Conservation (phyloP, 2,113 vertebrate genomes). For the Struthio camelus region DNA sequence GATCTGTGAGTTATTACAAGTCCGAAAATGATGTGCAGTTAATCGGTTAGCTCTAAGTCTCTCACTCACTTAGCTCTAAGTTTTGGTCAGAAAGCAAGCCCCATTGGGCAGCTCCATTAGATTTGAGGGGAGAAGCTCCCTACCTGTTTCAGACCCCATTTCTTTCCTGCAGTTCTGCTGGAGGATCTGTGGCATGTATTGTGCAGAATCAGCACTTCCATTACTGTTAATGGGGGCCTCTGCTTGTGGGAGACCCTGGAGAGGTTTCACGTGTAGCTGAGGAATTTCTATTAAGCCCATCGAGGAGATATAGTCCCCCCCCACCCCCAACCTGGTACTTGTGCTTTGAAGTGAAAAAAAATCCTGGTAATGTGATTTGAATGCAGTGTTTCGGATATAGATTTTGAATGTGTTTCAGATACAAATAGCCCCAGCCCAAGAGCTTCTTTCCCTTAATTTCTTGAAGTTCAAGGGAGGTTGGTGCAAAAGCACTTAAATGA, state of each 20-base stretch:
- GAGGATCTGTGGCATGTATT: not conserved
- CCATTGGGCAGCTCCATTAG: not conserved
- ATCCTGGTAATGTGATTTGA: not conserved
- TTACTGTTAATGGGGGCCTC: not conserved
- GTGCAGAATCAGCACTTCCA: constrained; percentile 12
- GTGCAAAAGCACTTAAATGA: not conserved
- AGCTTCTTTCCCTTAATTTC: not conserved
- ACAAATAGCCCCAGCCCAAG: not conserved
- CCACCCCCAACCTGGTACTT: not conserved
- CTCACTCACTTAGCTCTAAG: not conserved
- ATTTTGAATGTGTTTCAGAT: not conserved
- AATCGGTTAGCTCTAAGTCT: no score
- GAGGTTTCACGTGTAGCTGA: not conserved
- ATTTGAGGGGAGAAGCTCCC: not conserved
- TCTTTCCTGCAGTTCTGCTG: not conserved
- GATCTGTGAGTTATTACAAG: not conserved
- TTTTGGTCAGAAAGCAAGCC: not conserved
- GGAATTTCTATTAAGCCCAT: not conserved
- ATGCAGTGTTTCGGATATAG: not conserved
- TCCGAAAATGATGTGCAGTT: not conserved
- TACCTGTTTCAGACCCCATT: not conserved
- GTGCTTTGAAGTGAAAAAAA: not conserved
- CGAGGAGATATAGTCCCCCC: not conserved
- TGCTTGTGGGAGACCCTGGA: not conserved
- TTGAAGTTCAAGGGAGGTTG: not conserved